phyloP scores from a whole-genome alignment of 2,797 vertebrate genomes.

The Sebastes hopkinsi region DNA sequence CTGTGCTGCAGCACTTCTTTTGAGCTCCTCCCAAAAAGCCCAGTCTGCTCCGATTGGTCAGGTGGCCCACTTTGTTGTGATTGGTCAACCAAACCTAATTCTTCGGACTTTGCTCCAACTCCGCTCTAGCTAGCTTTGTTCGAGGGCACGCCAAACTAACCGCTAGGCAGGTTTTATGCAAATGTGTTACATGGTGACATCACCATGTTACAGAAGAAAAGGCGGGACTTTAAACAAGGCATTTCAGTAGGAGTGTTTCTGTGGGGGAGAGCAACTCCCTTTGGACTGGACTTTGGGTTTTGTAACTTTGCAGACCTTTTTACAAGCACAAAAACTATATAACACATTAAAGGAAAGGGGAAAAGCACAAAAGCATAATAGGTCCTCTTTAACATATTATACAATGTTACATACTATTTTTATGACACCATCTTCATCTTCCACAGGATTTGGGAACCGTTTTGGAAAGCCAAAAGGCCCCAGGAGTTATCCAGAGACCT shows the following conservation, averaged over 20 bases:
- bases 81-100: too few relatives aligned
- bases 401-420: not conserved
- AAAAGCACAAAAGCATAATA: not conserved
- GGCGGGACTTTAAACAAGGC: not conserved
- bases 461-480: conserved; percentile 85
- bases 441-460: conserved; percentile 80
- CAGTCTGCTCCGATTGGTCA: too few relatives aligned
- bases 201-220: not conserved
- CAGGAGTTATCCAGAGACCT: conserved; percentile 78
- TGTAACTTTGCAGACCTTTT: not conserved
- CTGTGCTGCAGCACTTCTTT: too few relatives aligned
- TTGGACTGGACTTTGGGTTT: not conserved
- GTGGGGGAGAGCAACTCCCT: not conserved
- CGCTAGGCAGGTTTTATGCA: too few relatives aligned
- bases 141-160: too few relatives aligned
- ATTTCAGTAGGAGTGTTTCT: not conserved
- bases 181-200: not conserved
- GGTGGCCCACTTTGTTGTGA: too few relatives aligned
- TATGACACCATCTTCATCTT: not conserved
- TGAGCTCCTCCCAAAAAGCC: too few relatives aligned
- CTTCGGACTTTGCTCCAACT: too few relatives aligned
- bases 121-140: too few relatives aligned
- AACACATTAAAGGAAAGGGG: not conserved
- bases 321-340: not conserved
- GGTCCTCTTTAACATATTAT: not conserved